Conservation (phyloP, 2,888 invertebrate genomes). For the Zonitis immaculata region DNA sequence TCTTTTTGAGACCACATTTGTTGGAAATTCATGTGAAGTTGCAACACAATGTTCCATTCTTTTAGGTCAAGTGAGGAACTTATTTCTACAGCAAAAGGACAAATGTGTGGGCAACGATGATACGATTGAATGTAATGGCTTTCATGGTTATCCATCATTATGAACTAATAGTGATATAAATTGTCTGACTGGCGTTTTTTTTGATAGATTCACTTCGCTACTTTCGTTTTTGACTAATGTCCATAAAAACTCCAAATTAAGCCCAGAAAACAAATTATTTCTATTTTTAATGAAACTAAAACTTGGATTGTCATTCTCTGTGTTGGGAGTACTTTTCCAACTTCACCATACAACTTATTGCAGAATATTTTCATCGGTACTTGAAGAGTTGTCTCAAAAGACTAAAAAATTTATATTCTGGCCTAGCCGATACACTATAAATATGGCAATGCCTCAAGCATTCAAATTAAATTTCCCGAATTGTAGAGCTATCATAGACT, state of each 20-base stretch:
- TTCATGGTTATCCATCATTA: not conserved
- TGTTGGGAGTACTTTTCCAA: not conserved
- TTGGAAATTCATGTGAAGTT: not conserved
- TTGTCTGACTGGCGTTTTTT: not conserved
- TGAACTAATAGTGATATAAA: not conserved
- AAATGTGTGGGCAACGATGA: slow-evolving; percentile 2
- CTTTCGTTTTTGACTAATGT: not conserved
- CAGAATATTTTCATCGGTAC: not conserved
- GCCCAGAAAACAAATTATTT: not conserved
- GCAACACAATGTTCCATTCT: not conserved
- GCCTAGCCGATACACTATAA: slow-evolving; percentile 4
- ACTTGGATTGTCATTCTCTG: not conserved
- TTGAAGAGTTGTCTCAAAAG: not conserved
- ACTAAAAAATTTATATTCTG: slow-evolving; percentile 1
- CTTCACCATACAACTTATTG: not conserved
- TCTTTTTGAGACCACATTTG: not conserved
- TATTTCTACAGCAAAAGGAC: not conserved
- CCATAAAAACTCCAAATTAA: not conserved
- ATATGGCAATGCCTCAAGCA: slow-evolving; percentile 7
- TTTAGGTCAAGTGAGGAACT: not conserved
- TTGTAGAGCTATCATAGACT: slow-evolving; percentile 11
- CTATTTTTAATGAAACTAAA: slow-evolving; percentile 1
- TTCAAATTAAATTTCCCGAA: slow-evolving; percentile 2
- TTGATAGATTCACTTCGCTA: not conserved
- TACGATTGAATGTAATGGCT: not conserved